Evolutionary conservation across 2,797 vertebrate species (phyloP), one percentile per base, ranked within the genome.

Genomic region (Thaleichthys pacificus): DNA sequence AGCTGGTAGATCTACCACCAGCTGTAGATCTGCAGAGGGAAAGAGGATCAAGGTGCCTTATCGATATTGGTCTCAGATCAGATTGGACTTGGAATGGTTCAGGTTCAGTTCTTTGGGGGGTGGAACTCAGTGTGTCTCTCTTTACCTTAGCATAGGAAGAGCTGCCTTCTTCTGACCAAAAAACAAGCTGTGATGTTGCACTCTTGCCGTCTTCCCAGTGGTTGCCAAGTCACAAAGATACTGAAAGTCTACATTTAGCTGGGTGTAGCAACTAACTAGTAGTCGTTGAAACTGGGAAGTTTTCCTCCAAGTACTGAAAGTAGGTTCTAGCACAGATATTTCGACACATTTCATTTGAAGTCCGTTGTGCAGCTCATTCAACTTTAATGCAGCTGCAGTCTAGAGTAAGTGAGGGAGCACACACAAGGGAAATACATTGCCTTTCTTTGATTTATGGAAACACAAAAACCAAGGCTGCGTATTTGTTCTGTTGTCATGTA

Each of bases 161-260:
- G 60, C 80, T 84, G 82, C 81, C 72, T 62, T 75, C 42, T 61
- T 82, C 83, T 82, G 69, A 80, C 66, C 79, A 74, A n/a, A 84
- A 88, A 89, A 88, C 74, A 24, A 2, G 26, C 81, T 89, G 26
- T 86, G 88, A 89, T 90, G 82, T 87, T 3, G 65, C 68, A 24
- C 2, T 72, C 74, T 68, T 3, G 17, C 61, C 73, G 69, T 73
- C 79, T 77, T 80, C 79, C 78, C 71, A 77, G 81, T 78, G 74
- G 80, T 87, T 86, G 87, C 83, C 81, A 88, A 87, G 83, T 80
- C 82, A 73, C 81, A 83, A 77, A 84, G 85, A 84, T 80, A 84
- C 84, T 77, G 81, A 78, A 32, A 71, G 80, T 79, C 86, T 89
- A 85, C 90, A 90, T 91, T 91, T 90, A 92, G 85, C 84, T 32